phyloP scores from a whole-genome alignment of 2,888 invertebrate genomes.

The Microctonus aethiopoides region DNA sequence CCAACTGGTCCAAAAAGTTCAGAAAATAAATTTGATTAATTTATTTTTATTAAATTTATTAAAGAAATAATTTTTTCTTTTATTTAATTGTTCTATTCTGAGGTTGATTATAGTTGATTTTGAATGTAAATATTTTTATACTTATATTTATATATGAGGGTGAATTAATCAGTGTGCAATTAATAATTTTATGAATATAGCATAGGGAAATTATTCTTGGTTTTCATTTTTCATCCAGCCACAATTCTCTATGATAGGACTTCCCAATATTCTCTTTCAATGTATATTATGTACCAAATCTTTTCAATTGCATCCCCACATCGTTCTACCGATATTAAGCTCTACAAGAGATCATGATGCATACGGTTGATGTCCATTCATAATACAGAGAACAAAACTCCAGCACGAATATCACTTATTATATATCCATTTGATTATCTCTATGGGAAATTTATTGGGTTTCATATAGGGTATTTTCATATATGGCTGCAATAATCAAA shows the following conservation, averaged over 20 bases:
- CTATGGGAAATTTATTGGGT: slow-evolving; percentile 52
- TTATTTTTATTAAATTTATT: no score
- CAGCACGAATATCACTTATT: slow-evolving; percentile 42
- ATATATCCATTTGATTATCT: slow-evolving; percentile 40
- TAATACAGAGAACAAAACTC: slow-evolving; percentile 26
- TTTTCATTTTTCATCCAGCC: neutral
- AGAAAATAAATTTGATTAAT: no score
- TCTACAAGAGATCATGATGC: slow-evolving; percentile 33
- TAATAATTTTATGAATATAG: slow-evolving; percentile 5
- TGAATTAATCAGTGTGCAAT: neutral
- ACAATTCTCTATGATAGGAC: neutral
- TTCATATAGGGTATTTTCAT: no score
- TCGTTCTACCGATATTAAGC: slow-evolving; percentile 8
- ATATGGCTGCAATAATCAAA: slow-evolving; percentile 30
- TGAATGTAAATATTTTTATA: neutral
- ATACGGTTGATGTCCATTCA: slow-evolving; percentile 46
- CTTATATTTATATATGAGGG: neutral
- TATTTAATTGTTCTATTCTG: no score
- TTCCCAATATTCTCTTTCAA: slow-evolving; percentile 16
- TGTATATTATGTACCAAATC: neutral
- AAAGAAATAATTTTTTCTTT: no score
- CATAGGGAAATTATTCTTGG: neutral
- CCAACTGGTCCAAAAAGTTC: no score
- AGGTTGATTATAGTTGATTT: no score
- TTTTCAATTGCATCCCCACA: neutral